phyloP scores from a whole-genome alignment of 2,888 invertebrate genomes.

The Entomobrya multifasciata region DNA sequence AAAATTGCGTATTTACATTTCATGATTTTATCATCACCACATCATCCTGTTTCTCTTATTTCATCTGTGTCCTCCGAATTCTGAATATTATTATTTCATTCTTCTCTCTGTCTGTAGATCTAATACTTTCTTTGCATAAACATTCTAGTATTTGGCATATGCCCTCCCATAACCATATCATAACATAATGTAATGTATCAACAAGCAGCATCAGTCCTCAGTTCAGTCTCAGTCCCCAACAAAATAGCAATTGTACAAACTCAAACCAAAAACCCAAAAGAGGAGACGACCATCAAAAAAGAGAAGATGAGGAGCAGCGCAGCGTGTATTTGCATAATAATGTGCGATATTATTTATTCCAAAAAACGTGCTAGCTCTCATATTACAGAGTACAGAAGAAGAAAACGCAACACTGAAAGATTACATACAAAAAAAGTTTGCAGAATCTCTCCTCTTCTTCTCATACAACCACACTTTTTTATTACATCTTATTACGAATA shows the following conservation, averaged over 20 bases:
- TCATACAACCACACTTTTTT: background rate
- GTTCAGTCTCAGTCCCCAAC: too few relatives aligned
- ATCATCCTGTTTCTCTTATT: background rate
- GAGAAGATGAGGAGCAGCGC: conserved; percentile 2
- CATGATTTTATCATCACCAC: background rate
- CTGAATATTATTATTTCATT: background rate
- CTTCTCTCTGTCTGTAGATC: background rate
- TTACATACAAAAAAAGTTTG: background rate
- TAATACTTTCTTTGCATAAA: background rate
- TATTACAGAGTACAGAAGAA: background rate
- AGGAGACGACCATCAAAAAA: too few relatives aligned
- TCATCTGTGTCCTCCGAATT: background rate
- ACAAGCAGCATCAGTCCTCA: conserved; percentile 15
- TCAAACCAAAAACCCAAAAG: background rate
- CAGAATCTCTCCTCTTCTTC: background rate
- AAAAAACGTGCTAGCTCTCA: conserved; percentile 28
- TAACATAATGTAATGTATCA: conserved; percentile 2
- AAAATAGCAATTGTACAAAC: background rate
- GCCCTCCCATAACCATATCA: background rate
- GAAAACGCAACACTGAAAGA: too few relatives aligned
- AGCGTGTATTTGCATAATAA: conserved; percentile 57
- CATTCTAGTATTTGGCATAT: too few relatives aligned
- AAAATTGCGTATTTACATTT: conserved; percentile 19
- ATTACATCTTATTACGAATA: background rate
- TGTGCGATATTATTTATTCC: conserved; percentile 39